Percentiles rank a stretch among this genome's conserved stretches.
Evolutionary conservation across 2,888 invertebrate species (phyloP).

Genomic region (Pasiphila rectangulata): DNA sequence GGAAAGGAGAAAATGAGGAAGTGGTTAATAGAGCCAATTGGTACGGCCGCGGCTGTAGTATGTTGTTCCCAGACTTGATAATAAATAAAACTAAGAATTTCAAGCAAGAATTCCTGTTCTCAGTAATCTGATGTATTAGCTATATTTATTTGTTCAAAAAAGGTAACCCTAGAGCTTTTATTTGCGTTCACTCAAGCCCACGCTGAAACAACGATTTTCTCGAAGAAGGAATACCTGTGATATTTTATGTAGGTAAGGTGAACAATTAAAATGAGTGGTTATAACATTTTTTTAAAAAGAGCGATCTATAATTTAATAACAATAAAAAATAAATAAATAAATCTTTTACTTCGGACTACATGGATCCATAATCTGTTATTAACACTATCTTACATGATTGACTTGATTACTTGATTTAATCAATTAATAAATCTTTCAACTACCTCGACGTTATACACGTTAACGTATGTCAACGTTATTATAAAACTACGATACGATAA

Average conservation of each 20-base stretch:
- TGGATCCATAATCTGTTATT: too few species aligned
- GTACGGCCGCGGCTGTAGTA: constrained; percentile 29
- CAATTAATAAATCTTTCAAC: constrained; percentile 24
- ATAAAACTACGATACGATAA: constrained; percentile 49
- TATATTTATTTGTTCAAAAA: too few species aligned
- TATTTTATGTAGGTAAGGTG: neutral
- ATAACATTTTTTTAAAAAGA: neutral
- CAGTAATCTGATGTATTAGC: constrained; percentile 21
- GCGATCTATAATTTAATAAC: too few species aligned
- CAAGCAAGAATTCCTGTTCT: too few species aligned
- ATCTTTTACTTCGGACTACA: too few species aligned
- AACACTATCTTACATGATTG: too few species aligned
- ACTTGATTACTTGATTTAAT: too few species aligned
- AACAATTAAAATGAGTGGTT: neutral
- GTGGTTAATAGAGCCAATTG: constrained; percentile 74
- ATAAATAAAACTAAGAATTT: too few species aligned
- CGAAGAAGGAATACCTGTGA: neutral
- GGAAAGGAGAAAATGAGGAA: constrained; percentile 77
- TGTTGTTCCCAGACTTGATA: constrained; percentile 16
- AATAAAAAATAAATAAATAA: too few species aligned
- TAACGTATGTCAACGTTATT: constrained; percentile 38
- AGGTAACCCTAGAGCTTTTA: neutral
- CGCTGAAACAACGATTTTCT: neutral
- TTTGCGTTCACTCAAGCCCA: neutral
- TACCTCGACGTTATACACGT: too few species aligned